Conservation (phyloP, 2,113 vertebrate species). For the Spizaetus ornatus region DNA sequence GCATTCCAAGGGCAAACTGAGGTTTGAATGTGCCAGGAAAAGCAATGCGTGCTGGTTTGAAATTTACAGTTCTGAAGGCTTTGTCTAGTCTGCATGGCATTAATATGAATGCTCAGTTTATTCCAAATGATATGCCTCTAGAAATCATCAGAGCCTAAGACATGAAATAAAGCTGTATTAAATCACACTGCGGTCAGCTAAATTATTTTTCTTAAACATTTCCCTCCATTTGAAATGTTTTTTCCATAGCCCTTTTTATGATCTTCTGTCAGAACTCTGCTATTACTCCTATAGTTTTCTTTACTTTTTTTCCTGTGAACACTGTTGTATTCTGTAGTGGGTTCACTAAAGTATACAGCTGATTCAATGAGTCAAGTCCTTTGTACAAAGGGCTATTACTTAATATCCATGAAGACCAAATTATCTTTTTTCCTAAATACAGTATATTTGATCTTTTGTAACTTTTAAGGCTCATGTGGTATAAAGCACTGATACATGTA, state of each 20-base stretch:
- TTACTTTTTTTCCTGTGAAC: background rate
- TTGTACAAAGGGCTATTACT: background rate
- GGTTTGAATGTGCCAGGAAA: background rate
- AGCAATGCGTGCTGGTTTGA: background rate
- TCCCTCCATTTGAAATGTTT: background rate
- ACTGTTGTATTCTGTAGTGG: background rate
- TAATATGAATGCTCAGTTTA: background rate
- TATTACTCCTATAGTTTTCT: background rate
- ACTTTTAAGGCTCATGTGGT: background rate
- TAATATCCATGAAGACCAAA: background rate
- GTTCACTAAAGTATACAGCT: background rate
- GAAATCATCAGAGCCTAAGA: conserved; percentile 19
- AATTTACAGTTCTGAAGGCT: background rate
- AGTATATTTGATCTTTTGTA: background rate
- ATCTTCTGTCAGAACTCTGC: background rate
- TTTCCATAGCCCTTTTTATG: background rate
- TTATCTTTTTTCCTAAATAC: background rate
- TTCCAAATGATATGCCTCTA: background rate
- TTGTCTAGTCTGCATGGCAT: background rate
- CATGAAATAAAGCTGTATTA: background rate
- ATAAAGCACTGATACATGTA: background rate
- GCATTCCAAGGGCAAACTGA: conserved; percentile 1
- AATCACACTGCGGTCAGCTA: background rate
- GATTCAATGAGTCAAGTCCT: background rate
- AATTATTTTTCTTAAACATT: background rate